Evolutionary conservation across 2,113 vertebrate species (phyloP).

Genomic region (Pseudolaguvia tuberculata): DNA sequence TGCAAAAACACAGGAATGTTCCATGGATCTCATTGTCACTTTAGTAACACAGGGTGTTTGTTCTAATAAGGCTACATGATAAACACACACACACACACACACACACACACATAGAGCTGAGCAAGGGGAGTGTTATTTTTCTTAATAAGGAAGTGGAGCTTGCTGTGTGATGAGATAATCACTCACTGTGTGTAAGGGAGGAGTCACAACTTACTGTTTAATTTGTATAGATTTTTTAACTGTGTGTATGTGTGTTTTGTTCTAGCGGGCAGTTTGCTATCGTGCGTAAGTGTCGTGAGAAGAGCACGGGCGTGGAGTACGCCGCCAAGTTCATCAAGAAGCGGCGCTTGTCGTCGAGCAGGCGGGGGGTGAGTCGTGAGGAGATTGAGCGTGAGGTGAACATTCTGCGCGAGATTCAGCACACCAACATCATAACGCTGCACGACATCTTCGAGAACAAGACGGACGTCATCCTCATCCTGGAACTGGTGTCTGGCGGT

Average conservation of each 20-base stretch:
- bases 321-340: conserved; percentile 98
- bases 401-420: conserved; percentile 93
- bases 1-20: not conserved
- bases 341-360: conserved; percentile 87
- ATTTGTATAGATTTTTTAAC: not conserved
- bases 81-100: conserved; percentile 34
- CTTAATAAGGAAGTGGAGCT: conserved; percentile 51
- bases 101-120: no score
- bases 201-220: not conserved
- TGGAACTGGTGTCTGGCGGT: conserved; percentile 91
- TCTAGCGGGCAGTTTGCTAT: conserved; percentile 91
- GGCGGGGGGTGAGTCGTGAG: conserved; percentile 89
- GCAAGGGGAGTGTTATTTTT: not conserved
- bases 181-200: not conserved
- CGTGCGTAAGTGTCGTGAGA: conserved; percentile 88
- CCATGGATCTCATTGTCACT: not conserved
- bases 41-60: not conserved
- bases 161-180: conserved; percentile 64
- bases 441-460: conserved; percentile 98
- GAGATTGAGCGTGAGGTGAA: conserved; percentile 96
- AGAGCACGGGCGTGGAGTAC: conserved; percentile 75
- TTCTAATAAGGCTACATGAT: not conserved
- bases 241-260: conserved; percentile 13
- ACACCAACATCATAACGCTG: conserved; percentile 96
- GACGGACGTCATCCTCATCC: conserved; percentile 94